These are phyloP conservation scores for Drosophila pallidifrons DNA, from an alignment of 1,140 invertebrate species.

Conservation along the genomic window DNA sequence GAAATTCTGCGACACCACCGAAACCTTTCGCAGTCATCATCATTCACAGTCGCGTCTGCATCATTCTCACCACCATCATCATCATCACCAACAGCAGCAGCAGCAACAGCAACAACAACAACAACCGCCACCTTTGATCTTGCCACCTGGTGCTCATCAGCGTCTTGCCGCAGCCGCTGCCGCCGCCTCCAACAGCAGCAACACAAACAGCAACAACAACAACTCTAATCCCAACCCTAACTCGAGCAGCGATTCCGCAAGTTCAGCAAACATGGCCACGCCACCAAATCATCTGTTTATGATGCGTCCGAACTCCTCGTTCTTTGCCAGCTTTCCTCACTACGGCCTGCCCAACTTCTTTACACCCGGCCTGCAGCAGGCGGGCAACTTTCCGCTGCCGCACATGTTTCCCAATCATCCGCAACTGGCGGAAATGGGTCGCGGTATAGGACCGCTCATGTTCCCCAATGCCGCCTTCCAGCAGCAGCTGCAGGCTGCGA, in stretches of 20 bases:
- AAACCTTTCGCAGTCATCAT: slow-evolving; percentile 31
- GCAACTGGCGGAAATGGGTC: slow-evolving; percentile 63
- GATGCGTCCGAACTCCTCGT: slow-evolving; percentile 85
- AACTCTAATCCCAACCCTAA: background rate
- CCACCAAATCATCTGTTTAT: slow-evolving; percentile 89
- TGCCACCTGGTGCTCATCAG: slow-evolving; percentile 35
- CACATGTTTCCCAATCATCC: slow-evolving; percentile 85
- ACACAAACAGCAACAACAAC: slow-evolving; percentile 12
- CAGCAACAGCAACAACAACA: slow-evolving; percentile 24
- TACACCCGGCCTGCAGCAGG: slow-evolving; percentile 73
- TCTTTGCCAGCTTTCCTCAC: slow-evolving; percentile 86
- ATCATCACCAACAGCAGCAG: slow-evolving; percentile 59
- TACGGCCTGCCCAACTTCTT: slow-evolving; percentile 85
- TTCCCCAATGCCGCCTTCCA: slow-evolving; percentile 51
- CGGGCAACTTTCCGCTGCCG: slow-evolving; percentile 86
- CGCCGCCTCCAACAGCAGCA: slow-evolving; percentile 20
- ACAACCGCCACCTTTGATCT: slow-evolving; percentile 14
- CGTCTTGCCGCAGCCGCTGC: background rate
- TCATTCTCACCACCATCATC: slow-evolving; percentile 61
- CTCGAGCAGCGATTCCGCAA: slow-evolving; percentile 43
- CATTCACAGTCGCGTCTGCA: slow-evolving; percentile 34
- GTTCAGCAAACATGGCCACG: slow-evolving; percentile 85
- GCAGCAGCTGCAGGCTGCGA: slow-evolving; percentile 56
- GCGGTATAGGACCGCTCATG: slow-evolving; percentile 44
- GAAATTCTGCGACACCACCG: slow-evolving; percentile 92